Evolutionary conservation across 2,888 invertebrate genomes (phyloP), one percentile per base, ranked within the genome.

Genomic region (Sphinx pinastri): DNA sequence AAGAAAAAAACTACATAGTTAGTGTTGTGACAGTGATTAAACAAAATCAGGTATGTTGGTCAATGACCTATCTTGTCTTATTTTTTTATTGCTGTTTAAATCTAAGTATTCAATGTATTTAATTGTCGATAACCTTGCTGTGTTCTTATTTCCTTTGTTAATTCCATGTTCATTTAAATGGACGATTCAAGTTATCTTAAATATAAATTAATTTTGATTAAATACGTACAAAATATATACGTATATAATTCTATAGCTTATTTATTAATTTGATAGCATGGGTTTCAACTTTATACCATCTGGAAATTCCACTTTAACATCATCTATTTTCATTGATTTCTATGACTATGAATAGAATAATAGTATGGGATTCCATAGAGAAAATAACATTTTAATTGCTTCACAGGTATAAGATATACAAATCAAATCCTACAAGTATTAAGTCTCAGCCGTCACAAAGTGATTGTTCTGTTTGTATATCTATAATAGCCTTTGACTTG

Each of bases 121-220:
- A 10, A 11, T 60, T 45, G 47, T 63, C 13, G 63, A 19, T 63
- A 16, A 63, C 63, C 63, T 63, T 49, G 19, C 12, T 49, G 47
- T 49, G 63, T 6, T 19, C 63, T 63, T 49, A 12, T 3, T 38
- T 38, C 38, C 25, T 25, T 25, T 57, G 8, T 25, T 31, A 57
- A 11, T 11, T 57, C 6, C 8, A 38, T 25, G 8, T 38, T 38
- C 8, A 38, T 8, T 38, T 38, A 38, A 38, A 38, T 38, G 0
- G 3, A 38, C 2, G 38, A 5, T 38, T 38, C 38, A 38, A 38
- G 8, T 38, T 38, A 38, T 38, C 6, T 3, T 4, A 38, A 38
- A 38, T 38, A 7, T 38, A 25, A 25, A 38, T 38, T 38, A 38
- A 38, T 25, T 25, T 25, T 2, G 25, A 25, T 25, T 25, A 25